A percentile compares a stretch with the other conserved stretches of the same genome.
These are phyloP conservation scores for Polymixis flavicincta DNA, from an alignment of 2,888 invertebrate species.

Conservation along the genomic window DNA sequence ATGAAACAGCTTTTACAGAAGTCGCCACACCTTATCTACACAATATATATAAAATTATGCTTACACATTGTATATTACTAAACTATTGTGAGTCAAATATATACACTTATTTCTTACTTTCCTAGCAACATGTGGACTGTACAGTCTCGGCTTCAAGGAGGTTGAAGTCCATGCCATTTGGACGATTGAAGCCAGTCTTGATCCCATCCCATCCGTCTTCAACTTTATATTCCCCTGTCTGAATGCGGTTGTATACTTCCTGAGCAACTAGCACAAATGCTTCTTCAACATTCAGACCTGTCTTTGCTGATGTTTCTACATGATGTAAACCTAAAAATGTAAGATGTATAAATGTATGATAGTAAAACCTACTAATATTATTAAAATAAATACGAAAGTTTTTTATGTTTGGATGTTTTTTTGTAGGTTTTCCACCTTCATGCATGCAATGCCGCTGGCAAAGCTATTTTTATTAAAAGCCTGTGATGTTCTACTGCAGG, in stretches of 20 bases:
- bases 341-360: neutral
- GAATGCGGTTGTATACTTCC: constrained; percentile 97
- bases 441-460: too few relatives aligned
- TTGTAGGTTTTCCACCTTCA: too few relatives aligned
- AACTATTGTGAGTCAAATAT: constrained; percentile 69
- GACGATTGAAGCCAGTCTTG: constrained; percentile 96
- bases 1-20: constrained; percentile 37
- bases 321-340: constrained; percentile 92
- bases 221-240: constrained; percentile 97
- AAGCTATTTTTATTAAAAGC: too few relatives aligned
- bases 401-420: too few relatives aligned
- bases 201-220: constrained; percentile 99
- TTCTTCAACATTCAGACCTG: constrained; percentile 97
- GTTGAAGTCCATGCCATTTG: constrained; percentile 95
- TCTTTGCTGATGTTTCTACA: constrained; percentile 98
- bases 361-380: neutral
- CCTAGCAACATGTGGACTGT: constrained; percentile 96
- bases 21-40: constrained; percentile 56
- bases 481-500: too few relatives aligned
- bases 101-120: constrained; percentile 52
- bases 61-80: constrained; percentile 74
- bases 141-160: constrained; percentile 97
- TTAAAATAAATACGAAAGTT: too few relatives aligned
- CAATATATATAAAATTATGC: constrained; percentile 76
- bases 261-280: constrained; percentile 97